Evolutionary conservation across 2,888 invertebrate species (phyloP).

Genomic region (Liodrosophila aerea): DNA sequence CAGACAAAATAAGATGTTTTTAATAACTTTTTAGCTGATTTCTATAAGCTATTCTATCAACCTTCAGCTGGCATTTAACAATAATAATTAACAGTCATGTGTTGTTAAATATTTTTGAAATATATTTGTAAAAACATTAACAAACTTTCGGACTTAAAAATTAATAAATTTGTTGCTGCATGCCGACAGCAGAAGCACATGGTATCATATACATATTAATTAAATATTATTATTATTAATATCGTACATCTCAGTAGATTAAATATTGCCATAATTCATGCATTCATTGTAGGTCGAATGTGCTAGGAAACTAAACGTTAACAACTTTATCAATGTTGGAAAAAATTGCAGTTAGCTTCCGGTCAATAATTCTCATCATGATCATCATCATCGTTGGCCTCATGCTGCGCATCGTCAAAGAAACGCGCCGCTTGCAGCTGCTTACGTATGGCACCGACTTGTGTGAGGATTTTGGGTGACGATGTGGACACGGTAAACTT

Average conservation of each 20-base stretch:
- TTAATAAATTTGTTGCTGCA: conserved; percentile 40
- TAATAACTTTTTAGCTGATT: too few species aligned
- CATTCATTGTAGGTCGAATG: conserved; percentile 17
- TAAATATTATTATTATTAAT: conserved; percentile 29
- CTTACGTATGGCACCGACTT: conserved; percentile 87
- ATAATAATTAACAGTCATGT: too few species aligned
- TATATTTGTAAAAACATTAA: conserved; percentile 57
- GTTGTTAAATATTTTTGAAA: conserved; percentile 3
- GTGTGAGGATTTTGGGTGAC: conserved; percentile 85
- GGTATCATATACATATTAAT: conserved; percentile 27
- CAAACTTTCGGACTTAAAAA: conserved; percentile 62
- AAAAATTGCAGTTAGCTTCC: conserved; percentile 35
- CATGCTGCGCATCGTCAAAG: conserved; percentile 41
- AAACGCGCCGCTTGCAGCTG: conserved; percentile 87
- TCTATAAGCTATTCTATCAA: too few species aligned
- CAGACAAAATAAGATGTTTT: too few species aligned
- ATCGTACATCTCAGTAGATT: conserved; percentile 39
- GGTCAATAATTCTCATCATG: conserved; percentile 48
- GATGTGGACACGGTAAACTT: conserved; percentile 75
- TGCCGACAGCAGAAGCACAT: conserved; percentile 64
- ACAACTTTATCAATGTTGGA: conserved; percentile 26
- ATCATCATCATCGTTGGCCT: conserved; percentile 5
- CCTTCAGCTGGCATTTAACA: too few species aligned
- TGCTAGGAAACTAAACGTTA: conserved; percentile 21
- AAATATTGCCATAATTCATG: conserved; percentile 11